Percentiles rank a stretch among this genome's conserved stretches.
phyloP scores from a whole-genome alignment of 2,888 invertebrate genomes.

The Gymnosoma rotundatum region DNA sequence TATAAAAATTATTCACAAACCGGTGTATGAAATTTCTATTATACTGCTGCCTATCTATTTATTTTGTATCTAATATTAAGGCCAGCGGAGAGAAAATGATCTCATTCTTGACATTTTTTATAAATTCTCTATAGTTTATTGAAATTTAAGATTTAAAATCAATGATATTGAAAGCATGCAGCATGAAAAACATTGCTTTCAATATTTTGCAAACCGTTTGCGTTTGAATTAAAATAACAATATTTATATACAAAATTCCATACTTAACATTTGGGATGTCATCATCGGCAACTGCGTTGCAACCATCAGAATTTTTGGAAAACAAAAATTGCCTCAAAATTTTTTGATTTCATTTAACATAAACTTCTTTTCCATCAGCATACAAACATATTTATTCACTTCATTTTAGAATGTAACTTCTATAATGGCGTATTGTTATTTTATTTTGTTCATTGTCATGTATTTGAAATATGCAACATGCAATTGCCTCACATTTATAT shows the following conservation, averaged over 20 bases:
- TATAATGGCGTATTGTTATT: constrained; percentile 27
- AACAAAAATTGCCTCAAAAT: too few species aligned
- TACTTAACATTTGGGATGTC: neutral
- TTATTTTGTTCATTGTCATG: constrained; percentile 5
- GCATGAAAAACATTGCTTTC: constrained; percentile 47
- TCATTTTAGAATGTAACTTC: constrained; percentile 13
- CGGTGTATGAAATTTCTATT: neutral
- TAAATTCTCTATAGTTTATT: neutral
- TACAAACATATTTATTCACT: too few species aligned
- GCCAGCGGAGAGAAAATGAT: constrained; percentile 24
- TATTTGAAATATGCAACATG: constrained; percentile 35
- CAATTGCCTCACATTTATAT: neutral
- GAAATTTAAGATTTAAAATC: constrained; percentile 45
- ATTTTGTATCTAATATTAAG: constrained; percentile 11
- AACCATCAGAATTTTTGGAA: neutral
- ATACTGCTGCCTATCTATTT: neutral
- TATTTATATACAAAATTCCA: constrained; percentile 13
- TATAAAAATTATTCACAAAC: neutral
- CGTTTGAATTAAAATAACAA: neutral
- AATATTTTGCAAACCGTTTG: constrained; percentile 48
- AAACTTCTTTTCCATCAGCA: neutral
- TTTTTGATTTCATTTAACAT: too few species aligned
- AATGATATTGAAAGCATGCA: constrained; percentile 40
- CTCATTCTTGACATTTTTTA: constrained; percentile 13
- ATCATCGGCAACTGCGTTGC: neutral